These are phyloP conservation scores for Protodeltote pygarga DNA, from an alignment of 2,888 invertebrate species.

Conservation along the genomic window DNA sequence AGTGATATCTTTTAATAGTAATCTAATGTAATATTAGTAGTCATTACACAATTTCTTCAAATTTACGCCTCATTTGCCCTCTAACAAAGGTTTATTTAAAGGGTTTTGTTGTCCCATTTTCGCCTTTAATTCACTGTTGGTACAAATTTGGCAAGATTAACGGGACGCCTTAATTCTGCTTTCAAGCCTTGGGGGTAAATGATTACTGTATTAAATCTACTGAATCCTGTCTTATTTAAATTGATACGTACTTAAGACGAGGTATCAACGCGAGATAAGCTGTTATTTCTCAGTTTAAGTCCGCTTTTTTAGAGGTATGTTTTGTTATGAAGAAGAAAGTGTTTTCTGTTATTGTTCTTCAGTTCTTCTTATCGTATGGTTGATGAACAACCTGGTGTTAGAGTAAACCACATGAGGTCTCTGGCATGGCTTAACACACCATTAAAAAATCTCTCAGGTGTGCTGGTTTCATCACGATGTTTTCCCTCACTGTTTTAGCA, in stretches of 20 bases:
- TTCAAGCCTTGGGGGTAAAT: slow-evolving; percentile 35
- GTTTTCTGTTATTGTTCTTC: no score
- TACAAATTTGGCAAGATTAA: slow-evolving; percentile 61
- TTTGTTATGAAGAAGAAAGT: background rate
- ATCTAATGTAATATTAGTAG: background rate
- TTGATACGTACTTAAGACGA: slow-evolving; percentile 17
- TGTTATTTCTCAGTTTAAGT: slow-evolving; percentile 1
- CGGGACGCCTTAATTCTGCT: slow-evolving; percentile 49
- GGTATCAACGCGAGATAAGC: slow-evolving; percentile 5
- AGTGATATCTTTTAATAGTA: no score
- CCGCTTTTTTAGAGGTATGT: background rate
- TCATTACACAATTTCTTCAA: no score
- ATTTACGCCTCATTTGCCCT: slow-evolving; percentile 31
- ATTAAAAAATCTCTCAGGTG: no score
- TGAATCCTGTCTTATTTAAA: slow-evolving; percentile 25
- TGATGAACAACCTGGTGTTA: no score
- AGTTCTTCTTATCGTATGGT: no score
- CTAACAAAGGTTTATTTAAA: slow-evolving; percentile 45
- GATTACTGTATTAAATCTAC: slow-evolving; percentile 35
- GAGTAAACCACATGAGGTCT: no score
- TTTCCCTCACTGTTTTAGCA: no score
- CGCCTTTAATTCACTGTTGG: slow-evolving; percentile 51
- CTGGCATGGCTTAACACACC: no score
- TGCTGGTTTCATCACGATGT: no score
- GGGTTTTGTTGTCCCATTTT: slow-evolving; percentile 51